Evolutionary conservation across 1,140 invertebrate genomes (phyloP).

Genomic region (Temnothorax curvispinosus): DNA sequence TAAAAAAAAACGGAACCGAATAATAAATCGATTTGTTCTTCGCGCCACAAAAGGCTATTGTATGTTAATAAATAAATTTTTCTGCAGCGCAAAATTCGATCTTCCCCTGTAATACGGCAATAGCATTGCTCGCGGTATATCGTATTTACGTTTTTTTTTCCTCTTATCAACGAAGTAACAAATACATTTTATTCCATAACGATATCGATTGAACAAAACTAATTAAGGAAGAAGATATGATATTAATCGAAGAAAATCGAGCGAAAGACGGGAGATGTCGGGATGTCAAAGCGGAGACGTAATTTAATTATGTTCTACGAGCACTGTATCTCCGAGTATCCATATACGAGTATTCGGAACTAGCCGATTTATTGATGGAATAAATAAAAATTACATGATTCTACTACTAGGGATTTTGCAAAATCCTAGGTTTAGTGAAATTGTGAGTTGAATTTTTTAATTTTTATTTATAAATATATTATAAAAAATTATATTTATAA

Average conservation of each 20-base stretch:
- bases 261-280: not conserved
- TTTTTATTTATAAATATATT: too few relatives aligned
- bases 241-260: not conserved
- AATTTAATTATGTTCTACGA: slow-evolving; percentile 15
- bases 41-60: not conserved
- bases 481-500: too few relatives aligned
- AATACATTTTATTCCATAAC: not conserved
- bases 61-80: not conserved
- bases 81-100: not conserved
- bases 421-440: too few relatives aligned
- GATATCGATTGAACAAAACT: not conserved
- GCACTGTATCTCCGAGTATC: not conserved
- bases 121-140: not conserved
- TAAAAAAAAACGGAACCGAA: not conserved
- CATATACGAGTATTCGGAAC: not conserved
- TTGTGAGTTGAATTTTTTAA: too few relatives aligned
- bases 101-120: not conserved
- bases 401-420: too few relatives aligned
- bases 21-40: not conserved
- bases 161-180: not conserved
- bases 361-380: slow-evolving; percentile 17
- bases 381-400: not conserved
- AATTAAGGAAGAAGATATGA: not conserved
- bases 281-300: not conserved
- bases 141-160: not conserved